phyloP scores from a whole-genome alignment of 2,888 invertebrate species.

The Bruchidius siliquastri region DNA sequence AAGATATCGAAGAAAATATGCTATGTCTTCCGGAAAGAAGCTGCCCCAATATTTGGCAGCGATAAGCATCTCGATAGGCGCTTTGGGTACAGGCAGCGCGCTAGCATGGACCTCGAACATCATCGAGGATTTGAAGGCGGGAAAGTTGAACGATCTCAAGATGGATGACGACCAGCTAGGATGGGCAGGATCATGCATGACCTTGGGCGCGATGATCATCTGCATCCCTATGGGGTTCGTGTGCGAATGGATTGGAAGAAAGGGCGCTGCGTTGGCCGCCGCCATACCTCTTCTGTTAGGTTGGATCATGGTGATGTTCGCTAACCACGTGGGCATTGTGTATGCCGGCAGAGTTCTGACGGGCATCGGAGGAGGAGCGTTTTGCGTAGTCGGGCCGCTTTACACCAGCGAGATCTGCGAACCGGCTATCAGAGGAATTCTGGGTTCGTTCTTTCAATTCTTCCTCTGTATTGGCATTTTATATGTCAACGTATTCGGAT shows the following conservation, averaged over 20 bases:
- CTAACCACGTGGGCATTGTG: conserved; percentile 57
- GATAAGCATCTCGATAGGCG: conserved; percentile 53
- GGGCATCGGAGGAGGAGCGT: conserved; percentile 75
- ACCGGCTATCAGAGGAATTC: conserved; percentile 73
- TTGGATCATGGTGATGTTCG: conserved; percentile 68
- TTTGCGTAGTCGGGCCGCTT: conserved; percentile 77
- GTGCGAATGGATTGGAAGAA: conserved; percentile 58
- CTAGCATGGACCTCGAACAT: conserved; percentile 77
- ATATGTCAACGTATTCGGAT: conserved; percentile 67
- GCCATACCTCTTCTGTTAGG: conserved; percentile 67
- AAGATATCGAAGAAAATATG: background rate
- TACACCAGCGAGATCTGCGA: conserved; percentile 85
- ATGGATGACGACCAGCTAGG: conserved; percentile 50
- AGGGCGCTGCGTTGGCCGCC: conserved; percentile 60
- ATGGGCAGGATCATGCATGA: conserved; percentile 67
- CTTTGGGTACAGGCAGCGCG: conserved; percentile 69
- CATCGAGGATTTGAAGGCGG: conserved; percentile 47
- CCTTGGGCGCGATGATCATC: conserved; percentile 66
- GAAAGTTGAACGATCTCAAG: conserved; percentile 39
- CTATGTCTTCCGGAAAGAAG: conserved; percentile 3
- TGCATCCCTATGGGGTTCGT: conserved; percentile 66
- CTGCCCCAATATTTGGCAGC: conserved; percentile 65
- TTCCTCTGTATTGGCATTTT: conserved; percentile 81
- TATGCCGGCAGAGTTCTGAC: conserved; percentile 60
- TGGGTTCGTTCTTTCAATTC: conserved; percentile 81